phyloP scores from a whole-genome alignment of 2,113 vertebrate species.

The Pangasianodon gigas region DNA sequence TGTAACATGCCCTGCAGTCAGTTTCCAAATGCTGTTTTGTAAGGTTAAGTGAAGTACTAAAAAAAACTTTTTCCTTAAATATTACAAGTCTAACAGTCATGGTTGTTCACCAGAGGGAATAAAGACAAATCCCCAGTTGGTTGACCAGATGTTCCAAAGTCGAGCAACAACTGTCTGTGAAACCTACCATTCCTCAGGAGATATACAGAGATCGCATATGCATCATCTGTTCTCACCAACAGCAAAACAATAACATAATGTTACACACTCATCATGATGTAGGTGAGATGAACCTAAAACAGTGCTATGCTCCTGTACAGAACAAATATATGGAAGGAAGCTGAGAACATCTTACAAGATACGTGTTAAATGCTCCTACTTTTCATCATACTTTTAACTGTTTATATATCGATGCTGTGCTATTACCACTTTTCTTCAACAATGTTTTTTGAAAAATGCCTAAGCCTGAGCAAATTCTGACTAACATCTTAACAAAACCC shows the following conservation, averaged over 20 bases:
- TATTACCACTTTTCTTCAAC: neutral
- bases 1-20: slow-evolving; percentile 52
- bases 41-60: slow-evolving; percentile 68
- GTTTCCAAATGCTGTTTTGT: slow-evolving; percentile 60
- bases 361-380: neutral
- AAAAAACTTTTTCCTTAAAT: slow-evolving; percentile 65
- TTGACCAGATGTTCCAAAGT: slow-evolving; percentile 69
- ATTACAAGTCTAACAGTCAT: slow-evolving; percentile 57
- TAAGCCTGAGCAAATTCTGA: neutral
- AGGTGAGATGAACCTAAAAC: neutral
- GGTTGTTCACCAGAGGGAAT: slow-evolving; percentile 41
- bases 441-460: neutral
- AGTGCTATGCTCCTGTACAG: neutral
- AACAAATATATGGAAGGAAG: neutral
- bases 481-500: neutral
- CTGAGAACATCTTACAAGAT: neutral
- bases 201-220: slow-evolving; percentile 42
- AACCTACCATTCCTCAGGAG: slow-evolving; percentile 60
- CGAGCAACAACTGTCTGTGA: slow-evolving; percentile 68
- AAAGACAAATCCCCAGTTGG: slow-evolving; percentile 60
- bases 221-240: slow-evolving; percentile 54
- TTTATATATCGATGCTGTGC: neutral
- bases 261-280: neutral
- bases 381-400: neutral
- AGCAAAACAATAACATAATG: slow-evolving; percentile 42